These are phyloP conservation scores for Drosophila ogumai DNA, from an alignment of 1,140 invertebrate genomes.

Conservation along the genomic window DNA sequence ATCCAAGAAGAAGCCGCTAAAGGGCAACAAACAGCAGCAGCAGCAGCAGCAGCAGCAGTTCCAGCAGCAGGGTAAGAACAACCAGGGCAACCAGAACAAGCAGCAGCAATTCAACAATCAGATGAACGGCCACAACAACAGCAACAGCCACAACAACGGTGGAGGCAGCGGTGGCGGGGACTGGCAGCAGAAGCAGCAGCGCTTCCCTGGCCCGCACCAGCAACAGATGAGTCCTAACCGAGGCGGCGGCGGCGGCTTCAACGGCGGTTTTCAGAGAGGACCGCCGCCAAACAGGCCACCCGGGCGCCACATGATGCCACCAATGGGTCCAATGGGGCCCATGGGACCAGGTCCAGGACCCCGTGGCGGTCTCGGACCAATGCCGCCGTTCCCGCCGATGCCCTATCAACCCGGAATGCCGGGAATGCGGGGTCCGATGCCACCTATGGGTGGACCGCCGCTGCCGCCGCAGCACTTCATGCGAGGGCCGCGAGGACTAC, in stretches of 20 bases:
- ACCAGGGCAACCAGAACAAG: slow-evolving; percentile 17
- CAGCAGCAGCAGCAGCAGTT: slow-evolving; percentile 42
- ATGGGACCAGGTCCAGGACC: slow-evolving; percentile 52
- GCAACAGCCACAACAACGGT: slow-evolving; percentile 3
- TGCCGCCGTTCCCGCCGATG: slow-evolving; percentile 42
- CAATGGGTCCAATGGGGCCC: slow-evolving; percentile 44
- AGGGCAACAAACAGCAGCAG: slow-evolving; percentile 43
- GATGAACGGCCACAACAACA: slow-evolving; percentile 45
- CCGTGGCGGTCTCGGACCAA: slow-evolving; percentile 41
- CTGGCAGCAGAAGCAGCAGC: slow-evolving; percentile 52
- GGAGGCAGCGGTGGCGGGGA: slow-evolving; percentile 20
- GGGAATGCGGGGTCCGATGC: slow-evolving; percentile 47
- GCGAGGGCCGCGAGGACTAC: slow-evolving; percentile 5
- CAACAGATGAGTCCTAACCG: slow-evolving; percentile 40
- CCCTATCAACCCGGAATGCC: slow-evolving; percentile 56
- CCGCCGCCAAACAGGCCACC: slow-evolving; percentile 39
- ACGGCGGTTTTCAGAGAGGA: slow-evolving; percentile 25
- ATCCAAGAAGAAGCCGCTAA: slow-evolving; percentile 65
- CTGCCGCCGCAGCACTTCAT: slow-evolving; percentile 69
- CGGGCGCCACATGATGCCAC: slow-evolving; percentile 55
- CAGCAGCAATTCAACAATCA: slow-evolving; percentile 34
- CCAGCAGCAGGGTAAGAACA: slow-evolving; percentile 38
- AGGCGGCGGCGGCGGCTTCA: slow-evolving; percentile 44
- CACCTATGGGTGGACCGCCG: slow-evolving; percentile 60
- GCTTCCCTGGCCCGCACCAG: slow-evolving; percentile 20